phyloP scores from a whole-genome alignment of 2,797 vertebrate species.

The Sebastes trivittatus region DNA sequence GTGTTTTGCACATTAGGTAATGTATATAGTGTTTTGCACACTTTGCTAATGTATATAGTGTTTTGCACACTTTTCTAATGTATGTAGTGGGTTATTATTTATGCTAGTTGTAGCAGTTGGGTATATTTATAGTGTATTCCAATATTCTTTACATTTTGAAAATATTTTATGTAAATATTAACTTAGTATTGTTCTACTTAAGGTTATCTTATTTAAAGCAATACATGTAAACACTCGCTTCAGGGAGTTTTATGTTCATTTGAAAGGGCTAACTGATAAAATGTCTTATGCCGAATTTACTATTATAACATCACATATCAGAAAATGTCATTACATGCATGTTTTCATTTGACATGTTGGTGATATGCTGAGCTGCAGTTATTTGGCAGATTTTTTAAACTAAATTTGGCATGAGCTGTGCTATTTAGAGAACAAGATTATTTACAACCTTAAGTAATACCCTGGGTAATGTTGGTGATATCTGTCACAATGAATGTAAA shows the following conservation, averaged over 20 bases:
- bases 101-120: too few species aligned
- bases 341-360: background rate
- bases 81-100: too few species aligned
- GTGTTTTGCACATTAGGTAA: too few species aligned
- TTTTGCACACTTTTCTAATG: too few species aligned
- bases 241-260: background rate
- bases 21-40: too few species aligned
- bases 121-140: too few species aligned
- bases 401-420: background rate
- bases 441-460: background rate
- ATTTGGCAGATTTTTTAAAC: background rate
- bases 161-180: too few species aligned
- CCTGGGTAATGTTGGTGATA: background rate
- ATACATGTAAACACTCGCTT: too few species aligned
- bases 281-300: background rate
- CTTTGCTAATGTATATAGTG: too few species aligned
- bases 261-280: background rate
- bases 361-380: background rate
- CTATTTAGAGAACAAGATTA: background rate
- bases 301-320: background rate
- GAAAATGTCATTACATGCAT: background rate
- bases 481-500: background rate
- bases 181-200: too few species aligned
- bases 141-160: too few species aligned
- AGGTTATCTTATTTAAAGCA: too few species aligned